Base-by-base conservation (phyloP, 1,140 invertebrate species). In the Drosophila kurseongensis region DNA sequence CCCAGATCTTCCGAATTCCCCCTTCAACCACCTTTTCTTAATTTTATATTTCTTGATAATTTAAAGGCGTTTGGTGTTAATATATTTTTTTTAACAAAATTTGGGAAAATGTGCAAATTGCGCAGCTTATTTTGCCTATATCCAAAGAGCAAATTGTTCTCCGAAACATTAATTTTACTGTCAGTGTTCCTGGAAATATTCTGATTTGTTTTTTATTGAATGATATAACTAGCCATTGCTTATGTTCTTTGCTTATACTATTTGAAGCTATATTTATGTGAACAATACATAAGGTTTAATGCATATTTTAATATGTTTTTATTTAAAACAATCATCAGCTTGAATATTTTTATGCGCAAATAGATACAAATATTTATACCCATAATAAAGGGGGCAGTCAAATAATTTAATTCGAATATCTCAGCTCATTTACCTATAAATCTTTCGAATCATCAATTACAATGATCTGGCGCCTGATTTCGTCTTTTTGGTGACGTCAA, bases 401-500 rank as follows among this genome's bases (percentile, higher is more conserved):
- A 12, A 14, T 38, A 5, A 27, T 35, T 63, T 36, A 36, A 63
- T 38, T 63, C 44, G 12, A 27, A 27, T 48, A 38, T 35, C 27
- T 14, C 9, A 16, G 13, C 45, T 40, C 29, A 50, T 41, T 35
- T 42, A 57, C n/a, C 23, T 52, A 50, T 67, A 13, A 23, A 56
- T 71, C 36, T 69, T 71, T 16, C 14, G 9, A 23, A 40, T 18
- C n/a, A 71, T 47, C 16, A 23, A 32, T 38, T 45, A 47, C 54
- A 42, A 13, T 48, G 56, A 48, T 56, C 58, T 32, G 18, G 48
- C 57, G 75, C 40, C 68, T 23, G 12, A 35, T 42, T 66, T 78
- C 55, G 57, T 42, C 48, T 81, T 51, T 72, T 82, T 55, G 79
- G 63, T 89, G 80, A 88, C 84, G 84, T 88, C 84, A 85, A 85